Base-by-base conservation (phyloP, 1,140 invertebrate genomes). In the Trachymyrmex septentrionalis region DNA sequence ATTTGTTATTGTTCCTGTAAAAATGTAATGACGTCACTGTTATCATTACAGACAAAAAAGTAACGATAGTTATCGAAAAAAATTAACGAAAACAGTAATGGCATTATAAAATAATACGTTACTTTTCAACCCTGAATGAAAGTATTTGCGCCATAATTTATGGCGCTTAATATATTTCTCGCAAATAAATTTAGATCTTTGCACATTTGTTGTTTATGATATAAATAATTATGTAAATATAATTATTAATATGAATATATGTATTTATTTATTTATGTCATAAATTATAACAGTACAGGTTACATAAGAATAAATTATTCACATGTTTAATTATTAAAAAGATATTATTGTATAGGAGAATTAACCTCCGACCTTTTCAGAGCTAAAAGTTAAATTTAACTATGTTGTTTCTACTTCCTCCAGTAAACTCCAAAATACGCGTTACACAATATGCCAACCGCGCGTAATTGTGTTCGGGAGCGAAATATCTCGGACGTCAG, bases 381-480 rank as follows among this genome's bases (percentile, higher is more conserved):
- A 12, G 24, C 10, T 73, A 21, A 50, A 84, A 84, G 80, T 84
- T 84, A 59, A 55, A 55, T 30, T 59, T 30, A 63, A 73, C 69
- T 50, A 50, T 50, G 24, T 48, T 57, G 64, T 34, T 53, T 12
- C 24, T 38, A 14, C 30, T 73, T 73, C 55, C 38, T 55, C 48
- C n/a, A 12, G 38, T 75, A 84, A 84, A 84, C 69, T 84, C 69
- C 69, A 38, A 84, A 84, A 84, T 84, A 75, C 57, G 38, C 38
- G 69, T 75, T 73, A 75, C 80, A 84, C 80, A 84, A 84, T 84
- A 73, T 63, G 80, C 80, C 80, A 84, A 84, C 80, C 72, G 69
- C 69, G 80, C 80, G 55, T 72, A 82, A 82, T 84, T 84, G 80
- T 71, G 55, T 24, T 75, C 69, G 69, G 24, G 44, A 84, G 57